These are phyloP conservation scores for Pseudeuparius sepicola DNA, from an alignment of 2,888 invertebrate genomes.

Conservation along the genomic window DNA sequence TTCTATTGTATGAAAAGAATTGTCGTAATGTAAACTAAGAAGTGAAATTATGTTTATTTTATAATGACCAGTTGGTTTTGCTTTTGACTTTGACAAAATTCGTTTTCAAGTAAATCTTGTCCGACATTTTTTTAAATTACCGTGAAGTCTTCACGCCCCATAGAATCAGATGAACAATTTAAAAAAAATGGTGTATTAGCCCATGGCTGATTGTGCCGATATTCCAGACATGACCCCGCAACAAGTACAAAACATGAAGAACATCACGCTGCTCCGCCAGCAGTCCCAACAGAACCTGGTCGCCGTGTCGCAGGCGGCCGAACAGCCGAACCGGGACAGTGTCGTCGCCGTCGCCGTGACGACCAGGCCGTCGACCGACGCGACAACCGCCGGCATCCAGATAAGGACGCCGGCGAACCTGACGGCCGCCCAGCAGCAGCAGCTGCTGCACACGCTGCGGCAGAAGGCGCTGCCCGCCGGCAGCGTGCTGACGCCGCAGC, in stretches of 20 bases:
- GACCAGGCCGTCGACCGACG: conserved; percentile 1
- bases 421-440: conserved; percentile 39
- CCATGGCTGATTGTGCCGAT: no score
- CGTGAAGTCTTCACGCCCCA: no score
- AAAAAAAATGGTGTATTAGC: no score
- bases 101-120: no score
- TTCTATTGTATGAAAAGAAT: no score
- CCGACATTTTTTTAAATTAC: no score
- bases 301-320: conserved; percentile 3
- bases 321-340: conserved; percentile 13
- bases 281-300: conserved; percentile 23
- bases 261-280: conserved; percentile 34
- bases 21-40: no score
- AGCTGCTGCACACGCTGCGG: conserved; percentile 40
- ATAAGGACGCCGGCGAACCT: conserved; percentile 32
- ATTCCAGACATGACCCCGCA: conserved; percentile 34
- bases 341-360: conserved; percentile 27
- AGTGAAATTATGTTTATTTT: no score
- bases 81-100: no score
- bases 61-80: no score
- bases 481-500: conserved; percentile 31
- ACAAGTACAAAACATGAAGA: conserved; percentile 37
- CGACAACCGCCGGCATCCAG: conserved; percentile 23
- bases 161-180: no score
- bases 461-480: conserved; percentile 37